Evolutionary conservation across 2,888 invertebrate genomes (phyloP).

Genomic region (Saturnia japonica): DNA sequence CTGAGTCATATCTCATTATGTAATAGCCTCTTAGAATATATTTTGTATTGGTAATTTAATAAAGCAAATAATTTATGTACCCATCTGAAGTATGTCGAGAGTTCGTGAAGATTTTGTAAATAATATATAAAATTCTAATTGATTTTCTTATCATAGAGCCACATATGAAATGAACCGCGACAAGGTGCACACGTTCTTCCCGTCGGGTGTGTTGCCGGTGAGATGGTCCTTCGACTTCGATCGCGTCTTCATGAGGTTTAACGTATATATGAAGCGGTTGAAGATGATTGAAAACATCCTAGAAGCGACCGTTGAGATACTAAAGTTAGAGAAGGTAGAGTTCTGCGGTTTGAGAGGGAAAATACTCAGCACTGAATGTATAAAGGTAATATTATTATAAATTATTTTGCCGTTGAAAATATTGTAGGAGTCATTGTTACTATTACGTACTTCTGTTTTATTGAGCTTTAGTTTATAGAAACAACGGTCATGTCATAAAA

Average conservation of each 20-base stretch:
- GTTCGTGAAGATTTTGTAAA: neutral
- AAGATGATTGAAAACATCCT: constrained; percentile 86
- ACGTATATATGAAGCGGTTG: constrained; percentile 84
- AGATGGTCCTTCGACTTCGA: constrained; percentile 89
- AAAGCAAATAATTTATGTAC: neutral
- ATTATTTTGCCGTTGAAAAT: too few species aligned
- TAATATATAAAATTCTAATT: neutral
- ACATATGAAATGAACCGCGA: constrained; percentile 79
- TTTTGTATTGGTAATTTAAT: neutral
- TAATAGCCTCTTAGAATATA: neutral
- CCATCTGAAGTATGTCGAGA: neutral
- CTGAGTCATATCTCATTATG: neutral
- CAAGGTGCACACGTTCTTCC: constrained; percentile 80
- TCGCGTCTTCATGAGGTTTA: constrained; percentile 86
- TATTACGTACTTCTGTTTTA: too few species aligned
- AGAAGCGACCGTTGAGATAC: constrained; percentile 89
- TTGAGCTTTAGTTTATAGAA: too few species aligned
- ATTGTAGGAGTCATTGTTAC: too few species aligned
- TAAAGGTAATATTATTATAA: constrained; percentile 50
- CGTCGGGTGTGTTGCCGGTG: constrained; percentile 80
- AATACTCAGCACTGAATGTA: constrained; percentile 78
- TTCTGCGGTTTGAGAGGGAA: constrained; percentile 87
- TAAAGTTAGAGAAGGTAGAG: constrained; percentile 93
- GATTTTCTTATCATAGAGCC: constrained; percentile 50
- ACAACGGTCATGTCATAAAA: too few species aligned